Percentiles rank a stretch among this genome's conserved stretches.
phyloP scores from a whole-genome alignment of 2,888 invertebrate genomes.

The Agrochola lychnidis region DNA sequence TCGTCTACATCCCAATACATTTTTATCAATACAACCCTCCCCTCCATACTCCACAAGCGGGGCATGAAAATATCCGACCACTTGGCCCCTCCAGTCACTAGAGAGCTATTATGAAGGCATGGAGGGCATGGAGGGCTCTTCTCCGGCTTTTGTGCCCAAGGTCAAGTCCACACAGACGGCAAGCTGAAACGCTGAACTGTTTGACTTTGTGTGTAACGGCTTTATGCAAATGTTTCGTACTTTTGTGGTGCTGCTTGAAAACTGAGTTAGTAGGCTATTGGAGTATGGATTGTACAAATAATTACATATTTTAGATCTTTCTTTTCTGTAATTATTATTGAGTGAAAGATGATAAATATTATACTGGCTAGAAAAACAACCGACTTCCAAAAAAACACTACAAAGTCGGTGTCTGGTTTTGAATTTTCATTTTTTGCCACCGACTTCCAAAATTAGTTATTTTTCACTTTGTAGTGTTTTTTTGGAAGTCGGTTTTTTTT shows the following conservation, averaged over 20 bases:
- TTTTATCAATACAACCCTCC: slow-evolving; percentile 4
- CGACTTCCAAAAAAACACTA: no score
- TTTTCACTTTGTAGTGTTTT: no score
- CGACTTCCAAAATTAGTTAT: no score
- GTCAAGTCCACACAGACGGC: slow-evolving; percentile 44
- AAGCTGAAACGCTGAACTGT: slow-evolving; percentile 22
- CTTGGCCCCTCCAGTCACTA: slow-evolving; percentile 24
- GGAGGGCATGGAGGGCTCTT: slow-evolving; percentile 39
- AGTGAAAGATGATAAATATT: not conserved
- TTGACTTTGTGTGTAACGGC: slow-evolving; percentile 16
- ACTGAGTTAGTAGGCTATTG: not conserved
- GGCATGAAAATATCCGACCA: slow-evolving; percentile 56
- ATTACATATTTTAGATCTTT: not conserved
- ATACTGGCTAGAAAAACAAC: not conserved
- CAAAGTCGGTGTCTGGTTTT: no score
- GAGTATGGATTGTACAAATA: not conserved
- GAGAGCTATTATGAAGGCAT: slow-evolving; percentile 45
- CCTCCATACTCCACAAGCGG: slow-evolving; percentile 20
- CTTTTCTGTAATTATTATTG: not conserved
- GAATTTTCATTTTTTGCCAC: no score
- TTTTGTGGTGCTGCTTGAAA: slow-evolving; percentile 13
- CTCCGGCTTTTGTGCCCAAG: slow-evolving; percentile 49
- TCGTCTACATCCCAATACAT: not conserved
- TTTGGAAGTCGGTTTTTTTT: no score
- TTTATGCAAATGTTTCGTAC: slow-evolving; percentile 44